These are phyloP conservation scores for Rhyacophila brunnea DNA, from an alignment of 1,140 invertebrate genomes.

Conservation along the genomic window DNA sequence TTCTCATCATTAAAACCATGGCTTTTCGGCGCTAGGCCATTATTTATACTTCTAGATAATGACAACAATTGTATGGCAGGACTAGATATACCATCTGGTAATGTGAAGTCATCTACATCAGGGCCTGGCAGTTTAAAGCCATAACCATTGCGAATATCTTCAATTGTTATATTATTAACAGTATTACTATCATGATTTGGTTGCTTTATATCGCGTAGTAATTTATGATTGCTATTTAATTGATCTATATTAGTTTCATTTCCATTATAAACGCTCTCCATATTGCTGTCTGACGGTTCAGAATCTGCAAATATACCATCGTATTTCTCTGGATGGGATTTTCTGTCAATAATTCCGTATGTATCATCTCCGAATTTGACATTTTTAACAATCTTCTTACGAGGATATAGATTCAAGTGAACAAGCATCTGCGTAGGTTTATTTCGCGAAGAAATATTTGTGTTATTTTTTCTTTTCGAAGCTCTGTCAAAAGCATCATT, in stretches of 20 bases:
- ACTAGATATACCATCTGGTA: background rate
- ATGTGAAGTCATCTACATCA: background rate
- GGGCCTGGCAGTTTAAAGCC: constrained; percentile 26
- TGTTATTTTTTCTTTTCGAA: constrained; percentile 6
- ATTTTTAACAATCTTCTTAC: constrained; percentile 20
- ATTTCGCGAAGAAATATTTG: background rate
- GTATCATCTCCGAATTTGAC: constrained; percentile 5
- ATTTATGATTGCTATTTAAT: background rate
- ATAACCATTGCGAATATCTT: constrained; percentile 23
- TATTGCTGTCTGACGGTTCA: background rate
- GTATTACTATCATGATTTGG: background rate
- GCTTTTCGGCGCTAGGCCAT: too few relatives aligned
- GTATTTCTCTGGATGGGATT: background rate
- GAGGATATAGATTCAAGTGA: constrained; percentile 31
- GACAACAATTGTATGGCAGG: too few relatives aligned
- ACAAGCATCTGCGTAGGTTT: constrained; percentile 28
- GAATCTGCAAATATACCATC: background rate
- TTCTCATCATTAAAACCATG: too few relatives aligned
- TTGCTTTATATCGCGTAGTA: background rate
- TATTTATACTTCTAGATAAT: too few relatives aligned
- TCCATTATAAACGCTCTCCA: background rate
- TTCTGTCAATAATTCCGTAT: constrained; percentile 16
- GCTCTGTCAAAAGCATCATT: background rate
- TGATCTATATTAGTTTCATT: background rate
- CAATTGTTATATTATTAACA: constrained; percentile 23